Conservation (phyloP, 2,888 invertebrate species). For the Gibbula magus region DNA sequence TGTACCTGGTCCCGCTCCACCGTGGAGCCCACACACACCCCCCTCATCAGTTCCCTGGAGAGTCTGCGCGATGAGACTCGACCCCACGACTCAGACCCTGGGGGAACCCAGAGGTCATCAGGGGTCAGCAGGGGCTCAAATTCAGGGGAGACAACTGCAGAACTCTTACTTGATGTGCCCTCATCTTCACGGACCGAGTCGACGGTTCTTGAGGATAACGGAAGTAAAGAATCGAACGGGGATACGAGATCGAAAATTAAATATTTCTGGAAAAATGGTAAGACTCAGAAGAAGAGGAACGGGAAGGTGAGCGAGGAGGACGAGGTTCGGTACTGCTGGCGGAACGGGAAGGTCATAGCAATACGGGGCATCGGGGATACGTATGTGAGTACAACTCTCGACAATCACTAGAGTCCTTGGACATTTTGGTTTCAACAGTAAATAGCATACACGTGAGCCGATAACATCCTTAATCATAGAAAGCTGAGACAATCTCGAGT, state of each 20-base stretch:
- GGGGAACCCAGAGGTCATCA: not conserved
- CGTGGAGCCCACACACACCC: constrained; percentile 9
- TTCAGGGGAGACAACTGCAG: not conserved
- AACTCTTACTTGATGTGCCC: not conserved
- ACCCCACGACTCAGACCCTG: constrained; percentile 2
- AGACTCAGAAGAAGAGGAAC: constrained; percentile 3
- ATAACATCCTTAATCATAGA: too few relatives aligned
- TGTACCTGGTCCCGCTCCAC: constrained; percentile 5
- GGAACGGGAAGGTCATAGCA: not conserved
- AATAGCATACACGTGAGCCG: too few relatives aligned
- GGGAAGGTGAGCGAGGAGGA: constrained; percentile 11
- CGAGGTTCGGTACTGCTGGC: constrained; percentile 4
- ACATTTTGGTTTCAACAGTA: too few relatives aligned
- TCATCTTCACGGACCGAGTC: not conserved
- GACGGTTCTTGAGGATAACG: not conserved
- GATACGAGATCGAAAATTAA: constrained; percentile 1
- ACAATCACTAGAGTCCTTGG: too few relatives aligned
- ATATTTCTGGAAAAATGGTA: constrained; percentile 8
- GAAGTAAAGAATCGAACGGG: not conserved
- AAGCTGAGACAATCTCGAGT: too few relatives aligned
- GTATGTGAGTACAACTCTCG: not conserved
- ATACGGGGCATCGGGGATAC: not conserved
- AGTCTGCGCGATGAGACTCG: not conserved
- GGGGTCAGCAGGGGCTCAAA: not conserved
- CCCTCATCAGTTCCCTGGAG: constrained; percentile 1